Conservation (phyloP, 2,888 invertebrate species). For the Ornithoptera alexandrae region DNA sequence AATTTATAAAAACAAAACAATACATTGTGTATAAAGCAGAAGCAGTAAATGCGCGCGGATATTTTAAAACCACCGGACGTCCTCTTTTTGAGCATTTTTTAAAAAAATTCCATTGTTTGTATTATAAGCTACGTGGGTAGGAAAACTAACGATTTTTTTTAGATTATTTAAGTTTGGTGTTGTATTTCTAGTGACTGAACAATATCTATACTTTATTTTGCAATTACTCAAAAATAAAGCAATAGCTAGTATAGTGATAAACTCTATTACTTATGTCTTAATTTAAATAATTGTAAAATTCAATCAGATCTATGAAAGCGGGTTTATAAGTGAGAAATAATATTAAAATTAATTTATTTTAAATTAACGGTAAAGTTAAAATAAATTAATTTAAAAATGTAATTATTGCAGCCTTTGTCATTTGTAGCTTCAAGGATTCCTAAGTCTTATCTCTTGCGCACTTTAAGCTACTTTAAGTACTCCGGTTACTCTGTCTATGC, state of each 20-base stretch:
- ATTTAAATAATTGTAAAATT: too few relatives aligned
- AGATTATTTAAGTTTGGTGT: background rate
- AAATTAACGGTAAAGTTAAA: background rate
- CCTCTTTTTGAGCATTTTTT: slow-evolving; percentile 1
- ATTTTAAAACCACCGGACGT: slow-evolving; percentile 16
- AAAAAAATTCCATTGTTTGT: slow-evolving; percentile 20
- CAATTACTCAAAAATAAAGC: too few relatives aligned
- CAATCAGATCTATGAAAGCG: too few relatives aligned
- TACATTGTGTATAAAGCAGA: background rate
- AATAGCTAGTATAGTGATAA: background rate
- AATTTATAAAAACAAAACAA: background rate
- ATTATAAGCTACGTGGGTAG: background rate
- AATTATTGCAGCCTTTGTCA: slow-evolving; percentile 7
- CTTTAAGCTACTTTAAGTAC: slow-evolving; percentile 26
- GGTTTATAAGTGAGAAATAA: background rate
- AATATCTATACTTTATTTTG: background rate
- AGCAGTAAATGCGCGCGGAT: background rate
- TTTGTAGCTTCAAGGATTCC: slow-evolving; percentile 17
- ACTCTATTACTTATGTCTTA: background rate
- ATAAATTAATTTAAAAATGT: background rate
- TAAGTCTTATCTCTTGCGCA: slow-evolving; percentile 19
- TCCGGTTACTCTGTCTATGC: slow-evolving; percentile 20
- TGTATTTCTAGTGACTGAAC: background rate
- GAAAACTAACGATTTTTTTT: slow-evolving; percentile 1
- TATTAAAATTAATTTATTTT: background rate